These are phyloP conservation scores for Caenorhabditis wallacei DNA, from an alignment of 2,888 invertebrate genomes.

Conservation along the genomic window DNA sequence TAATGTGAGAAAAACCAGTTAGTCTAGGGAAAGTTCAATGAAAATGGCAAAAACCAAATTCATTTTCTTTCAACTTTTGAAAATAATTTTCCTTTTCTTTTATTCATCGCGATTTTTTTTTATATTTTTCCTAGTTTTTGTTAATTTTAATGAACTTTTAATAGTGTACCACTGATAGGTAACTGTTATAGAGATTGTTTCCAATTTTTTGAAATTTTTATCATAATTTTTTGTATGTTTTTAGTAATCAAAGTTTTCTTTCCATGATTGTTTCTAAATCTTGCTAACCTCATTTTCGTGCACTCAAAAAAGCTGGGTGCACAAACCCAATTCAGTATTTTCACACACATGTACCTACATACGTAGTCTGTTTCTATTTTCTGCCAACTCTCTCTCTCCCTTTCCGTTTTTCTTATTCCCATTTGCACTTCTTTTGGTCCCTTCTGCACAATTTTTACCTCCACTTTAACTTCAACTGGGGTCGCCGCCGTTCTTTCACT, in stretches of 20 bases:
- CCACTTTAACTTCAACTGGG: slow-evolving; percentile 24
- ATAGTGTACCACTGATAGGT: no score
- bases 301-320: slow-evolving; percentile 22
- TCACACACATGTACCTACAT: slow-evolving; percentile 14
- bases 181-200: no score
- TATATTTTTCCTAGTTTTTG: no score
- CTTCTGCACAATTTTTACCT: slow-evolving; percentile 10
- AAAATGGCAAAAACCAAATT: no score
- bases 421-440: slow-evolving; percentile 29
- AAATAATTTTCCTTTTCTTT: no score
- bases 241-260: background rate
- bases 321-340: background rate
- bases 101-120: no score
- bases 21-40: no score
- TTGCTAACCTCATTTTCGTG: background rate
- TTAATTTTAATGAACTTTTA: no score
- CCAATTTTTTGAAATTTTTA: no score
- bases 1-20: no score
- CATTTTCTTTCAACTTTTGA: no score
- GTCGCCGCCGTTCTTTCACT: slow-evolving; percentile 21
- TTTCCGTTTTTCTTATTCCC: slow-evolving; percentile 19
- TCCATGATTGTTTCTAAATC: background rate
- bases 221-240: no score
- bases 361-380: slow-evolving; percentile 51
- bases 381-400: slow-evolving; percentile 12